Conservation (phyloP, 2,888 invertebrate species). For the Sericinus montela region DNA sequence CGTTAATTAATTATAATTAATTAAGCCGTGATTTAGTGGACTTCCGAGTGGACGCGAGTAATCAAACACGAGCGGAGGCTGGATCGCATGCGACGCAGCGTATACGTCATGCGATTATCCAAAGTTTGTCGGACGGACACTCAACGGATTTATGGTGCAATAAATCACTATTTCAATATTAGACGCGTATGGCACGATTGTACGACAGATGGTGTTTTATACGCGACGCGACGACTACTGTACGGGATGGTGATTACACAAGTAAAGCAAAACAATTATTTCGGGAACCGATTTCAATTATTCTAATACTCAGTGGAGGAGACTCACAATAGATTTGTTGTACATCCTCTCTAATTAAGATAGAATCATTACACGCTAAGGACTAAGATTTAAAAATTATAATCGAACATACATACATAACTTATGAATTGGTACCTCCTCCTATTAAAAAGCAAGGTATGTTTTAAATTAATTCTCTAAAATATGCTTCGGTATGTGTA, state of each 20-base stretch:
- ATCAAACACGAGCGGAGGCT: neutral
- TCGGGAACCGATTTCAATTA: too few relatives aligned
- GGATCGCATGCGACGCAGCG: conserved; percentile 21
- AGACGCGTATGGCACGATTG: conserved; percentile 31
- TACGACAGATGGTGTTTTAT: conserved; percentile 22
- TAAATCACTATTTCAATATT: conserved; percentile 69
- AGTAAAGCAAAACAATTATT: too few relatives aligned
- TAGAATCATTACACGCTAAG: too few relatives aligned
- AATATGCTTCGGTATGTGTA: too few relatives aligned
- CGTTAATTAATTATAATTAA: conserved; percentile 7
- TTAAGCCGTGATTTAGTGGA: conserved; percentile 5
- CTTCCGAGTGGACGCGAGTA: neutral
- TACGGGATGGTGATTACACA: neutral
- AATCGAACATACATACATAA: too few relatives aligned
- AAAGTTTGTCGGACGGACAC: conserved; percentile 58
- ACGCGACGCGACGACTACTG: conserved; percentile 22
- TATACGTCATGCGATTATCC: conserved; percentile 62
- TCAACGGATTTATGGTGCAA: conserved; percentile 59
- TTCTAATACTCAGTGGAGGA: too few relatives aligned
- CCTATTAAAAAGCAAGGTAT: too few relatives aligned
- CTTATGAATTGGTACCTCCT: too few relatives aligned
- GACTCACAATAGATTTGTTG: too few relatives aligned
- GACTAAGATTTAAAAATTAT: too few relatives aligned
- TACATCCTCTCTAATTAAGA: too few relatives aligned
- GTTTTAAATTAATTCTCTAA: too few relatives aligned